Conservation (phyloP, 2,113 vertebrate species). For the Chiloscyllium plagiosum region DNA sequence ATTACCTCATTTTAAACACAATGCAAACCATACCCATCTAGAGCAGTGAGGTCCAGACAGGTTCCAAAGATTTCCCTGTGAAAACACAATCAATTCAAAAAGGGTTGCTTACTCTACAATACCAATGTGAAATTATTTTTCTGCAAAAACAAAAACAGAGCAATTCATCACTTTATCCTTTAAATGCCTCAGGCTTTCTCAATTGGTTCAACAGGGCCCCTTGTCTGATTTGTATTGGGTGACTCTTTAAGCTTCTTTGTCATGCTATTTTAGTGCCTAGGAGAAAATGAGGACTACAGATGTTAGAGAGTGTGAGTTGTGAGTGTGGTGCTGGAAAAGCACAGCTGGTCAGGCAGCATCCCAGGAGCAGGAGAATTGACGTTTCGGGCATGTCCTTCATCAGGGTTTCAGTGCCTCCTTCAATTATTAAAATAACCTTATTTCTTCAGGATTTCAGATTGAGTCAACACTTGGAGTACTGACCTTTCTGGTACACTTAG, state of each 20-base stretch:
- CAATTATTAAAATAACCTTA: not conserved
- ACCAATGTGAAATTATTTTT: not conserved
- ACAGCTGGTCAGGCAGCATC: too few species aligned
- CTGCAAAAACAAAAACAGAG: not conserved
- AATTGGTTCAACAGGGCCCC: not conserved
- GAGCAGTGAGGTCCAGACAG: not conserved
- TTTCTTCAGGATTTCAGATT: not conserved
- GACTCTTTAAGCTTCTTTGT: not conserved
- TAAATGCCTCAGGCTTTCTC: not conserved
- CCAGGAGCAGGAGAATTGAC: too few species aligned
- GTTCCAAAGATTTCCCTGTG: not conserved
- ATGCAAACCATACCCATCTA: not conserved
- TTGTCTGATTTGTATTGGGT: not conserved
- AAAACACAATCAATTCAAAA: too few species aligned
- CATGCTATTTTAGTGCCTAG: not conserved
- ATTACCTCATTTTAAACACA: not conserved
- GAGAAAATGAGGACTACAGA: too few species aligned
- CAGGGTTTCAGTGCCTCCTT: not conserved
- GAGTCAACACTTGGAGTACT: not conserved
- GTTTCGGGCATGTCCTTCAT: too few species aligned
- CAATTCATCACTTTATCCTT: not conserved
- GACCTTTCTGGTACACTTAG: not conserved
- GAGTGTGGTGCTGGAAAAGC: too few species aligned
- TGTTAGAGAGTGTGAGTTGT: too few species aligned
- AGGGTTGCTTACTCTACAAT: not conserved